Conservation (phyloP, 2,888 invertebrate genomes). For the Leucophora obtusa region DNA sequence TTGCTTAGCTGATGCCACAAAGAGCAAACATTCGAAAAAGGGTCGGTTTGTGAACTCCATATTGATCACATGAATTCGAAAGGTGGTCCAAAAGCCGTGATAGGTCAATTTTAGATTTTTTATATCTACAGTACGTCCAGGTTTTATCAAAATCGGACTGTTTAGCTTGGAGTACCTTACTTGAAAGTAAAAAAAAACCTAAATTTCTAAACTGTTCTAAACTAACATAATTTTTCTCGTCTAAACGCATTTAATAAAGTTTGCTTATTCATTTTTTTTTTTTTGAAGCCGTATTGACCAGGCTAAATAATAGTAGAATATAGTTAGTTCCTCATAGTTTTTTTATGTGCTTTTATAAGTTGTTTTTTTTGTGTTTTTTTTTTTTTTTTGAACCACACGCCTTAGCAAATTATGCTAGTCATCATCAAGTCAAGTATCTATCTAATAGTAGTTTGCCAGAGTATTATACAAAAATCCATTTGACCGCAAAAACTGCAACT, state of each 20-base stretch:
- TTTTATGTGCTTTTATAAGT: slow-evolving; percentile 6
- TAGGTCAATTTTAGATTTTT: too few relatives aligned
- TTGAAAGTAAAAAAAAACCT: too few relatives aligned
- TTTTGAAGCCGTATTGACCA: slow-evolving; percentile 22
- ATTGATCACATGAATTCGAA: too few relatives aligned
- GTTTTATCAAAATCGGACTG: too few relatives aligned
- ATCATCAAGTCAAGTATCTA: slow-evolving; percentile 48
- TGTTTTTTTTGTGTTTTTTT: not conserved
- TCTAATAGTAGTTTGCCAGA: not conserved
- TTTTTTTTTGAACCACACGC: slow-evolving; percentile 43
- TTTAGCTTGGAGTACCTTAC: too few relatives aligned
- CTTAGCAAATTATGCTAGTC: slow-evolving; percentile 55
- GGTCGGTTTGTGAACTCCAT: too few relatives aligned
- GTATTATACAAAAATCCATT: slow-evolving; percentile 35
- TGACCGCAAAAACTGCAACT: slow-evolving; percentile 45
- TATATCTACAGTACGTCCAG: too few relatives aligned
- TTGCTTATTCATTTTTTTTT: slow-evolving; percentile 18
- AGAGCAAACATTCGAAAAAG: too few relatives aligned
- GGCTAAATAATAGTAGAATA: slow-evolving; percentile 31
- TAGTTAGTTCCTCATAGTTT: slow-evolving; percentile 40
- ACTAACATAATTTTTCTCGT: slow-evolving; percentile 57
- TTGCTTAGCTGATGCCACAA: too few relatives aligned
- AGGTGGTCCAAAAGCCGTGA: too few relatives aligned
- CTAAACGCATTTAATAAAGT: slow-evolving; percentile 62
- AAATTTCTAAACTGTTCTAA: slow-evolving; percentile 48